Conservation (phyloP, 2,113 vertebrate genomes). For the Brachyhypopomus occidentalis region DNA sequence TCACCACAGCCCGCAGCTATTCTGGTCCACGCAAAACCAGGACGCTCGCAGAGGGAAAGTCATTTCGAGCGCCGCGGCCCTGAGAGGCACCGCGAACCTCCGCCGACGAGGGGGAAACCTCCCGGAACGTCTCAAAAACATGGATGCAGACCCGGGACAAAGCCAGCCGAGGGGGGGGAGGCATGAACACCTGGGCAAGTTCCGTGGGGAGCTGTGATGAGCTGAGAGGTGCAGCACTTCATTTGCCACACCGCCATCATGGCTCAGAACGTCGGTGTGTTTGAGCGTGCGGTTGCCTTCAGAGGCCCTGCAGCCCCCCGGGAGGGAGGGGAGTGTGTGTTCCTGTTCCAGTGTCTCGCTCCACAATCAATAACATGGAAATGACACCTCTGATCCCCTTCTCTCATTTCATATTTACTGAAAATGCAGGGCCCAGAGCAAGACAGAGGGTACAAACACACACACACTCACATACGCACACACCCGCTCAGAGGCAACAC, state of each 20-base stretch:
- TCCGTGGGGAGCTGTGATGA: too few relatives aligned
- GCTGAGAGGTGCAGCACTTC: too few relatives aligned
- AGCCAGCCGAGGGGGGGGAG: too few relatives aligned
- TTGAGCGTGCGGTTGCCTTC: background rate
- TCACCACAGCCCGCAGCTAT: slow-evolving; percentile 64
- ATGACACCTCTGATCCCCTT: background rate
- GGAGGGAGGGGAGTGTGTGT: slow-evolving; percentile 21
- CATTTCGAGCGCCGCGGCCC: slow-evolving; percentile 29
- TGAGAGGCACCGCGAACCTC: background rate
- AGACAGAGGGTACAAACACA: background rate
- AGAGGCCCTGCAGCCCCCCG: background rate
- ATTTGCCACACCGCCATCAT: too few relatives aligned
- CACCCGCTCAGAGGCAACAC: too few relatives aligned
- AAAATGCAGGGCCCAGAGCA: background rate
- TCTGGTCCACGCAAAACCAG: slow-evolving; percentile 74
- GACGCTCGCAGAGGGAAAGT: slow-evolving; percentile 70
- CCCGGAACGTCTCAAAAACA: too few relatives aligned
- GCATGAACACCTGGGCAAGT: too few relatives aligned
- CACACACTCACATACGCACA: background rate
- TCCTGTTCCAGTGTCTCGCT: slow-evolving; percentile 12
- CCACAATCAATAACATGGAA: slow-evolving; percentile 6
- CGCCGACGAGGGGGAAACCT: background rate
- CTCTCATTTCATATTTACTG: background rate
- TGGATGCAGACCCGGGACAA: too few relatives aligned
- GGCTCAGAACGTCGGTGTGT: background rate